These are phyloP conservation scores for Thunnus albacares DNA, from an alignment of 2,797 vertebrate species.

Conservation along the genomic window DNA sequence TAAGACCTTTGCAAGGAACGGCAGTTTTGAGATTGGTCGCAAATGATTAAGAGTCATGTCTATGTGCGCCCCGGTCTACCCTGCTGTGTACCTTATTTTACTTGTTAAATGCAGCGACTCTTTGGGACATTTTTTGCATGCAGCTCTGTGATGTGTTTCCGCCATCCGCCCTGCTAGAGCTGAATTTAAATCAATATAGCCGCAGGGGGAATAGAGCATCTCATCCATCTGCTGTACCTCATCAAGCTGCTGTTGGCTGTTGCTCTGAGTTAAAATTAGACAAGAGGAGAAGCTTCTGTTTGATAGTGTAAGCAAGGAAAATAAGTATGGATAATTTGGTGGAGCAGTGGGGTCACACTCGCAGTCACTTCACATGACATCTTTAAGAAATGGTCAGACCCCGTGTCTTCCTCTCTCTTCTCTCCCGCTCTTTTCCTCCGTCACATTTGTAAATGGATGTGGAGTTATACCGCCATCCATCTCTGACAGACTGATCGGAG, in stretches of 20 bases:
- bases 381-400: not conserved
- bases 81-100: conserved; percentile 36
- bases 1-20: too few species aligned
- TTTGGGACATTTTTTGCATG: conserved; percentile 1
- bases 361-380: conserved; percentile 37
- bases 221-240: conserved; percentile 76
- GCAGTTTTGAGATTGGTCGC: too few species aligned
- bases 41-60: conserved; percentile 9
- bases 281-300: conserved; percentile 50
- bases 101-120: conserved; percentile 26
- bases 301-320: conserved; percentile 31
- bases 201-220: conserved; percentile 65
- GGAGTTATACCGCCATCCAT: conserved; percentile 17
- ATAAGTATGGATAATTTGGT: conserved; percentile 41
- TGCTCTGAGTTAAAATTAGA: conserved; percentile 75
- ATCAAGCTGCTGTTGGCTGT: conserved; percentile 69
- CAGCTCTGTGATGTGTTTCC: conserved; percentile 26
- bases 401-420: not conserved
- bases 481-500: conserved; percentile 49
- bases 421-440: not conserved
- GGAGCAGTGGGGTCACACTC: conserved; percentile 15
- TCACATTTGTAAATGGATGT: conserved; percentile 32
- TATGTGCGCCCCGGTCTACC: not conserved
- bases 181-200: conserved; percentile 76
- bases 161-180: conserved; percentile 41